Conservation (phyloP, 2,797 vertebrate species). For the Coendou prehensilis region DNA sequence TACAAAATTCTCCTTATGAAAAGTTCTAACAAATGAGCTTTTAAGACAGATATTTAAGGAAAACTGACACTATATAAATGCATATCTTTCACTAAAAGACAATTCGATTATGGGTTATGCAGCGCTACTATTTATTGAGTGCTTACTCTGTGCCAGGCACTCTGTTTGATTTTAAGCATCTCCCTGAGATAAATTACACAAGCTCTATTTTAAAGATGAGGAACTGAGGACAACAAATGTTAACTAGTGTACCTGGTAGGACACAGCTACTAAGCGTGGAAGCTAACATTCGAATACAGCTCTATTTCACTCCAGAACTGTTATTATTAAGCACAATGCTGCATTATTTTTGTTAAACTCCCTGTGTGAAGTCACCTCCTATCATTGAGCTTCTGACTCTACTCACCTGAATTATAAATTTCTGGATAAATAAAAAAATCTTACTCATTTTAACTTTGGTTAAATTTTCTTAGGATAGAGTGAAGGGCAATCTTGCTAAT, state of each 20-base stretch:
- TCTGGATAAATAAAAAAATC: neutral
- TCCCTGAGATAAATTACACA: neutral
- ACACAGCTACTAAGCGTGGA: neutral
- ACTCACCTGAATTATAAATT: neutral
- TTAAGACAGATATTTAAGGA: constrained; percentile 20
- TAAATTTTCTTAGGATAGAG: neutral
- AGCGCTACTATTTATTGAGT: neutral
- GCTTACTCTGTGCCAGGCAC: neutral
- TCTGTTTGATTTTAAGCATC: neutral
- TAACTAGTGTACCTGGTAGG: neutral
- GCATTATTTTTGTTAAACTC: neutral
- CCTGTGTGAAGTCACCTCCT: neutral
- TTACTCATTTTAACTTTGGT: neutral
- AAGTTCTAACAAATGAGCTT: neutral
- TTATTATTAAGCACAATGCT: neutral
- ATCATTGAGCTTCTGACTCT: neutral
- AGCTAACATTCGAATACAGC: neutral
- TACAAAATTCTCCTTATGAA: neutral
- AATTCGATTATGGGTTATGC: neutral
- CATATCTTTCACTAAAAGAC: neutral
- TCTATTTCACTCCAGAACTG: neutral
- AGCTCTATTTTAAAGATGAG: neutral
- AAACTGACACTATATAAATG: neutral
- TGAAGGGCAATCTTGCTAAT: neutral
- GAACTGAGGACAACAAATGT: neutral